These are phyloP conservation scores for Steinernema khuongi DNA, from an alignment of 1,140 invertebrate genomes.

Conservation along the genomic window DNA sequence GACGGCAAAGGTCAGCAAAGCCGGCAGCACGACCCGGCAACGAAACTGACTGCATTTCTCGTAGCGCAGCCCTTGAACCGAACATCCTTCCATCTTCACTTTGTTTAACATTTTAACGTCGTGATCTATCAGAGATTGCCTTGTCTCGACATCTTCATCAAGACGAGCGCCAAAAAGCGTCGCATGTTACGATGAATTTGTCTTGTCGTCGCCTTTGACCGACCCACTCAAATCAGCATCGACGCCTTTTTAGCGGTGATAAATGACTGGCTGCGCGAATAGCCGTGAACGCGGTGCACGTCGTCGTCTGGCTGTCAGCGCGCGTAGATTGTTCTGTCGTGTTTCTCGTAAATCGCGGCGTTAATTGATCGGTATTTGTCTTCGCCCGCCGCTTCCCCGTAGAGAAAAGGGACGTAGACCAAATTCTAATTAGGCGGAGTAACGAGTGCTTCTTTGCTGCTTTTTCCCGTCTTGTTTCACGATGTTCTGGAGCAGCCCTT, in stretches of 20 bases:
- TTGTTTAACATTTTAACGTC: too few species aligned
- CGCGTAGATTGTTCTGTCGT: not conserved
- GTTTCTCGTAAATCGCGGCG: not conserved
- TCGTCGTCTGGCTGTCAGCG: not conserved
- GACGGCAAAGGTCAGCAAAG: too few species aligned
- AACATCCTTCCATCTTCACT: too few species aligned
- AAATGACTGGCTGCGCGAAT: not conserved
- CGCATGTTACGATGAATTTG: too few species aligned
- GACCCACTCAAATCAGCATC: not conserved
- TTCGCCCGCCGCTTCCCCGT: not conserved
- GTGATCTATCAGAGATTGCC: too few species aligned
- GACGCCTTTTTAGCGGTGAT: not conserved
- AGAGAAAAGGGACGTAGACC: not conserved
- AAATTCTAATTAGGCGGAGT: constrained; percentile 15
- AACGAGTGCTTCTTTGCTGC: not conserved
- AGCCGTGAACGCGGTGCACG: not conserved
- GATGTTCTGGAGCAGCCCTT: not conserved
- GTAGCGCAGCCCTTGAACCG: too few species aligned
- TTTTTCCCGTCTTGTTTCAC: constrained; percentile 3
- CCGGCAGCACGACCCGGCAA: too few species aligned
- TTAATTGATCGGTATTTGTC: constrained; percentile 6
- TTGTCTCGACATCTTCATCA: too few species aligned
- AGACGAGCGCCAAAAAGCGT: too few species aligned
- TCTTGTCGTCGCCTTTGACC: too few species aligned
- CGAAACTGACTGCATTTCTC: too few species aligned